Conservation (phyloP, 1,140 invertebrate species). For the Lucilia sericata region DNA sequence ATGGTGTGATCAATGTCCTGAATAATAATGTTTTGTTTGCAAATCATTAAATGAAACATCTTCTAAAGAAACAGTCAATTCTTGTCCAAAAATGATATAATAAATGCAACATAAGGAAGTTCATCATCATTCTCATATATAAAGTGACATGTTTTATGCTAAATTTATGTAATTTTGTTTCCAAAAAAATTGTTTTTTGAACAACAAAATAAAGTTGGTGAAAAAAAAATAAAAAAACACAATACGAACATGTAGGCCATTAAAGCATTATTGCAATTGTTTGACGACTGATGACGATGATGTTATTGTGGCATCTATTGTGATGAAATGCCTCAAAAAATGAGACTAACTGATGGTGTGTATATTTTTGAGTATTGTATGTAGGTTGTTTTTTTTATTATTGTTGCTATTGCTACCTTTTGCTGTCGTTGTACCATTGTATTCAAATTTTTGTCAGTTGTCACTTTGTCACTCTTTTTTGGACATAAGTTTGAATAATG, state of each 20-base stretch:
- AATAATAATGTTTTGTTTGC: too few relatives aligned
- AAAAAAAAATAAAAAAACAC: background rate
- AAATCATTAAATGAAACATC: too few relatives aligned
- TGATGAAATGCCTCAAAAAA: background rate
- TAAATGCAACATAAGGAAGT: background rate
- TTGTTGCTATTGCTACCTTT: slow-evolving; percentile 35
- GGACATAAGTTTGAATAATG: slow-evolving; percentile 48
- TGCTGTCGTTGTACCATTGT: slow-evolving; percentile 44
- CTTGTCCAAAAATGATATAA: too few relatives aligned
- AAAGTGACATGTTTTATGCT: slow-evolving; percentile 20
- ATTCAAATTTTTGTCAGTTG: slow-evolving; percentile 49
- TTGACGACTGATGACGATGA: slow-evolving; percentile 9
- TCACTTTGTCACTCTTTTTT: slow-evolving; percentile 47
- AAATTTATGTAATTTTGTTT: background rate
- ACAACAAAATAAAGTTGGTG: background rate
- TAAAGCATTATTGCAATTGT: slow-evolving; percentile 22
- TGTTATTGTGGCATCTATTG: slow-evolving; percentile 7
- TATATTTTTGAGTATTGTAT: background rate
- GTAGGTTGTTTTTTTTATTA: slow-evolving; percentile 10
- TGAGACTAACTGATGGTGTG: background rate
- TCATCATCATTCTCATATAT: background rate
- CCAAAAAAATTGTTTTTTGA: background rate
- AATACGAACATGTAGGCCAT: slow-evolving; percentile 11
- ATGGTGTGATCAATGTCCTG: too few relatives aligned
- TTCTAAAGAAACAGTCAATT: too few relatives aligned